Percentiles rank a stretch among this genome's conserved stretches.
These are phyloP conservation scores for Orchesellides sinensis DNA, from an alignment of 2,888 invertebrate genomes.

Conservation along the genomic window DNA sequence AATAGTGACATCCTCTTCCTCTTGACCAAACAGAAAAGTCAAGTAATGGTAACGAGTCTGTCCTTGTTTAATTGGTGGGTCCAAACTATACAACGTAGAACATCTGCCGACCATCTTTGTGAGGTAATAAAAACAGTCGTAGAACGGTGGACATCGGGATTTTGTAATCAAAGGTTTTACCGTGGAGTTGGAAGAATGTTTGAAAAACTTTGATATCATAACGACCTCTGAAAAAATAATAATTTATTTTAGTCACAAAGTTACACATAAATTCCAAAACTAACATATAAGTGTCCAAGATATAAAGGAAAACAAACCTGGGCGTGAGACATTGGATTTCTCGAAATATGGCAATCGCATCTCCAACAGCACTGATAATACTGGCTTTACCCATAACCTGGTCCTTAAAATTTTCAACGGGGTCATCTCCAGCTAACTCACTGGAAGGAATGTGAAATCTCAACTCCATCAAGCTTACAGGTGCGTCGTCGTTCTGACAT, in stretches of 20 bases:
- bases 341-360: constrained; percentile 97
- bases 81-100: constrained; percentile 98
- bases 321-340: constrained; percentile 99
- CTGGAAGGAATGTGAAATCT: constrained; percentile 97
- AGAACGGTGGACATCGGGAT: constrained; percentile 98
- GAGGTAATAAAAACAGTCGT: constrained; percentile 94
- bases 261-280: background rate
- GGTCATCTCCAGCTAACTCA: constrained; percentile 92
- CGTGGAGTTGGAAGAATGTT: constrained; percentile 93
- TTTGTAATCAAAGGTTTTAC: constrained; percentile 99
- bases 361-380: constrained; percentile 97
- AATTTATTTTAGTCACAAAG: background rate
- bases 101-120: constrained; percentile 98
- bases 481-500: constrained; percentile 95
- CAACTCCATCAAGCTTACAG: constrained; percentile 97
- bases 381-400: constrained; percentile 98
- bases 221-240: constrained; percentile 86
- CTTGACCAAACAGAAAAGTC: constrained; percentile 94
- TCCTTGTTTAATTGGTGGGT: constrained; percentile 99
- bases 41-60: constrained; percentile 98
- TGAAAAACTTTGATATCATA: constrained; percentile 97
- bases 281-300: background rate
- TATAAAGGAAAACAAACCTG: constrained; percentile 81
- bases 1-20: constrained; percentile 90
- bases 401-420: constrained; percentile 97